Percentiles rank a stretch among this genome's conserved stretches.
Evolutionary conservation across 2,888 invertebrate species (phyloP).

Genomic region (Lamellibrachia columna): DNA sequence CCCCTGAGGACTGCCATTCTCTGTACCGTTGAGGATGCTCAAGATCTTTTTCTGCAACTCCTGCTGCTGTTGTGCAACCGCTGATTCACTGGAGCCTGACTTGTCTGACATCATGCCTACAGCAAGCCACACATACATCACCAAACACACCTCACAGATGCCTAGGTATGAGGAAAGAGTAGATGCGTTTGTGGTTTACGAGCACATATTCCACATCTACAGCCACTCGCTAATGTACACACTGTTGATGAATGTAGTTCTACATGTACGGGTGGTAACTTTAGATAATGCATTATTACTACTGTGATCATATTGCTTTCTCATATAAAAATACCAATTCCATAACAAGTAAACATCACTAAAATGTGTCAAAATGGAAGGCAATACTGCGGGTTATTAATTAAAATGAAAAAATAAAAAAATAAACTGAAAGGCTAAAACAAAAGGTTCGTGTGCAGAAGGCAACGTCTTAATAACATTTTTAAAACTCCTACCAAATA

Average conservation of each 20-base stretch:
- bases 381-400: neutral
- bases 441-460: neutral
- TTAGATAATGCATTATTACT: neutral
- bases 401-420: neutral
- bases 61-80: slow-evolving; percentile 67
- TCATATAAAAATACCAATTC: neutral
- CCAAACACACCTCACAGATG: neutral
- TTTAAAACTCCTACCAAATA: neutral
- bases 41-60: slow-evolving; percentile 82
- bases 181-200: neutral
- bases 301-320: neutral
- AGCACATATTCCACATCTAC: neutral
- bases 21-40: slow-evolving; percentile 69
- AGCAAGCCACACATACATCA: neutral
- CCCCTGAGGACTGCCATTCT: neutral
- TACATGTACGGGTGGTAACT: neutral
- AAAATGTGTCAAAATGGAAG: neutral
- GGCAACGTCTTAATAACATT: neutral
- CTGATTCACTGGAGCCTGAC: slow-evolving; percentile 21
- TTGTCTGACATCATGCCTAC: neutral
- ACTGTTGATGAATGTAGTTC: neutral
- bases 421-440: neutral
- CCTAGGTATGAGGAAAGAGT: neutral
- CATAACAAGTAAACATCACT: neutral
- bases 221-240: neutral